These are phyloP conservation scores for Lynx canadensis DNA, from an alignment of 2,113 vertebrate genomes.

Conservation along the genomic window DNA sequence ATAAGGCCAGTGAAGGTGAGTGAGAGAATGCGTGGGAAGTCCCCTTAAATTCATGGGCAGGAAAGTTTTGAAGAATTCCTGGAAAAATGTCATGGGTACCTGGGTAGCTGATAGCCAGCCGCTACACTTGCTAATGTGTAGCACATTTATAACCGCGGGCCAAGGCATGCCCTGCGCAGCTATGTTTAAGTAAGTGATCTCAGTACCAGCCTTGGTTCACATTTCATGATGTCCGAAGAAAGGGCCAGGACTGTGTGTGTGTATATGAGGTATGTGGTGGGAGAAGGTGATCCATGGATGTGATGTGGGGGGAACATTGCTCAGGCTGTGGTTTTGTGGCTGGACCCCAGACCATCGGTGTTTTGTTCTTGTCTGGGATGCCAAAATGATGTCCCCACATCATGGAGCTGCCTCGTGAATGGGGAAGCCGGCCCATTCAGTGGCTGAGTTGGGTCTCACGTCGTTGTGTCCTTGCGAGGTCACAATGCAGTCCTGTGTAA, in stretches of 20 bases:
- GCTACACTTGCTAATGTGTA: background rate
- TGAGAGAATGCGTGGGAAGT: background rate
- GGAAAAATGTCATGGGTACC: background rate
- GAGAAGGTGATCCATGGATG: background rate
- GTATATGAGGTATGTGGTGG: background rate
- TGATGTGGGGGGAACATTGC: no score
- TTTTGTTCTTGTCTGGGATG: background rate
- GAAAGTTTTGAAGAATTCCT: constrained; percentile 26
- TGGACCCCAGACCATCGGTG: background rate
- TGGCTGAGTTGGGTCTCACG: background rate
- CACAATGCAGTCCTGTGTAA: background rate
- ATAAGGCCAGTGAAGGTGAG: background rate
- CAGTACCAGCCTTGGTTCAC: background rate
- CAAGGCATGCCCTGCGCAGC: background rate
- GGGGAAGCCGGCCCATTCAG: background rate
- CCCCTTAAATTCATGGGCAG: background rate
- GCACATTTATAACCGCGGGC: background rate
- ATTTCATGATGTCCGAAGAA: background rate
- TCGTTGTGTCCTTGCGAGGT: background rate
- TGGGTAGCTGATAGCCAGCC: background rate
- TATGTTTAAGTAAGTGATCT: background rate
- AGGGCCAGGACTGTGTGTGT: background rate
- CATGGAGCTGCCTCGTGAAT: background rate
- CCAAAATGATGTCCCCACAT: background rate
- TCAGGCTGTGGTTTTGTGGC: background rate